phyloP scores from a whole-genome alignment of 2,797 vertebrate species.

The Sorex maritimensis region DNA sequence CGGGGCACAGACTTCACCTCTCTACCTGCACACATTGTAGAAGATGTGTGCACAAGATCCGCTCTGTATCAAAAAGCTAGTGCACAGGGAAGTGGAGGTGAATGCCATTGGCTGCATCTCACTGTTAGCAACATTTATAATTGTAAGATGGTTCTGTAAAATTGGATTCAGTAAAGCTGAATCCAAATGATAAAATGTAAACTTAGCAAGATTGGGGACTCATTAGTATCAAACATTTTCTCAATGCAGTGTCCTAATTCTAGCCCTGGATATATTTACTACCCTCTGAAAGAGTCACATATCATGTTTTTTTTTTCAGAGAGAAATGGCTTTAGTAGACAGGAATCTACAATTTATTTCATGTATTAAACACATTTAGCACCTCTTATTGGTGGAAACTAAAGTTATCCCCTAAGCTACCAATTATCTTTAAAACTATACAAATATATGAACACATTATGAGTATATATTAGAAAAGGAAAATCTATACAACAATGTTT shows the following conservation, averaged over 20 bases:
- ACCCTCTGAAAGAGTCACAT: conserved; percentile 27
- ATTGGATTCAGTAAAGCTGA: conserved; percentile 5
- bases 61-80: neutral
- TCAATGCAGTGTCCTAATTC: conserved; percentile 15
- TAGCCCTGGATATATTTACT: neutral
- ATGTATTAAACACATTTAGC: conserved; percentile 47
- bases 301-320: conserved; percentile 43
- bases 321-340: conserved; percentile 36
- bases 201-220: neutral
- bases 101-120: neutral
- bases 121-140: neutral
- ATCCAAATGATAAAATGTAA: neutral
- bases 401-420: conserved; percentile 37
- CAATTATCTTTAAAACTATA: conserved; percentile 66
- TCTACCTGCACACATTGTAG: neutral
- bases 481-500: too few species aligned
- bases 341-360: conserved; percentile 12
- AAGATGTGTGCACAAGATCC: neutral
- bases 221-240: conserved; percentile 9
- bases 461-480: conserved; percentile 18
- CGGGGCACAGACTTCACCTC: neutral
- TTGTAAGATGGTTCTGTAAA: neutral
- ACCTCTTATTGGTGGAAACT: conserved; percentile 7
- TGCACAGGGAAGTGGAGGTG: neutral
- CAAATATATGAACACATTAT: conserved; percentile 43